A percentile compares a stretch with the other conserved stretches of the same genome.
Conservation (phyloP, 1,140 invertebrate genomes). For the Cyrtorhinus lividipennis region DNA sequence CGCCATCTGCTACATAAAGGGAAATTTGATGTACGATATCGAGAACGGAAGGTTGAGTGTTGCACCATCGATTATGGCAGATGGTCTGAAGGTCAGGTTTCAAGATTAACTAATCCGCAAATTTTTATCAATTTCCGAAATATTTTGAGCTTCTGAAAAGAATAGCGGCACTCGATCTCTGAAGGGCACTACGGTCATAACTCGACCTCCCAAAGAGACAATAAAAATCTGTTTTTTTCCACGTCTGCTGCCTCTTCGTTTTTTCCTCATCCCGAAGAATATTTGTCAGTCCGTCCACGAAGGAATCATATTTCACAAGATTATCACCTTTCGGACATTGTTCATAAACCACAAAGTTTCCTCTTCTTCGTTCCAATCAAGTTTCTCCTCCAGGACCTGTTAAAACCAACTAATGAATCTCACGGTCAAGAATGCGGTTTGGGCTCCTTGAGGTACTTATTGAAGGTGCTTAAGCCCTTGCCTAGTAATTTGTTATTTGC, state of each 20-base stretch:
- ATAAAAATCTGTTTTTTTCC: not conserved
- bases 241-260: not conserved
- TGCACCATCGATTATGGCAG: too few relatives aligned
- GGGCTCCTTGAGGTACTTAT: not conserved
- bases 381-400: not conserved
- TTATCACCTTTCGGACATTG: constrained; percentile 1
- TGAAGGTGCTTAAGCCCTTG: not conserved
- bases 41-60: too few relatives aligned
- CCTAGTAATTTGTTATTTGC: not conserved
- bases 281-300: constrained; percentile 3
- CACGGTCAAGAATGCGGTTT: not conserved
- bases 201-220: constrained; percentile 5
- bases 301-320: not conserved
- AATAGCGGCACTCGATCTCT: too few relatives aligned
- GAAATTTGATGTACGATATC: too few relatives aligned
- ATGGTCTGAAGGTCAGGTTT: too few relatives aligned
- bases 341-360: not conserved
- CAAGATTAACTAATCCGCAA: too few relatives aligned
- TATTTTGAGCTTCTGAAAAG: not conserved
- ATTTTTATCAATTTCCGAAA: too few relatives aligned
- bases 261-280: too few relatives aligned
- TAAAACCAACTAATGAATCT: constrained; percentile 8
- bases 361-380: not conserved
- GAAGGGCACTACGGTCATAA: too few relatives aligned
- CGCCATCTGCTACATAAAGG: too few relatives aligned